Percentiles rank a stretch among this genome's conserved stretches.
These are phyloP conservation scores for Gisinianus flammeolus DNA, from an alignment of 2,888 invertebrate species.

Conservation along the genomic window DNA sequence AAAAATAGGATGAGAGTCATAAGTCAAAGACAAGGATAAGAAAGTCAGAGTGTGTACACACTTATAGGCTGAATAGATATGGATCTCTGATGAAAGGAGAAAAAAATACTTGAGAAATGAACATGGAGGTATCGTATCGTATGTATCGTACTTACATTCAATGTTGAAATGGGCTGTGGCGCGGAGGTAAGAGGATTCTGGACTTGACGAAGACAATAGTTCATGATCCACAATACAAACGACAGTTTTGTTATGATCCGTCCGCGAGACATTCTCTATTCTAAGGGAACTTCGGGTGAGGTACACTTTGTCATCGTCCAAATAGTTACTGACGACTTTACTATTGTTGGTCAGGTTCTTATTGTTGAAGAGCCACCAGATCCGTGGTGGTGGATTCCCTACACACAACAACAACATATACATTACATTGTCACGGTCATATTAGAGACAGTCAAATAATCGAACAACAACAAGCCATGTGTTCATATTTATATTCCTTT, in stretches of 20 bases:
- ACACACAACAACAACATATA: too few species aligned
- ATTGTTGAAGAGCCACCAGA: slow-evolving; percentile 56
- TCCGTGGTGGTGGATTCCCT: slow-evolving; percentile 52
- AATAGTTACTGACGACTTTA: slow-evolving; percentile 51
- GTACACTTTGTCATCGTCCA: slow-evolving; percentile 59
- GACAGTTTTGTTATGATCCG: slow-evolving; percentile 85
- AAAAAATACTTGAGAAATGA: background rate
- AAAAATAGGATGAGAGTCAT: background rate
- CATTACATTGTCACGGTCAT: background rate
- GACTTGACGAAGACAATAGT: slow-evolving; percentile 64
- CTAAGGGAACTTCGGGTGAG: slow-evolving; percentile 69
- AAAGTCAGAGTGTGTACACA: background rate
- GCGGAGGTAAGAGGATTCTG: slow-evolving; percentile 48
- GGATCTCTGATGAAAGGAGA: background rate
- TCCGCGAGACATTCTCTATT: slow-evolving; percentile 76
- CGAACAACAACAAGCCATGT: background rate
- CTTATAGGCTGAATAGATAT: background rate
- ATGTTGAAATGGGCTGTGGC: slow-evolving; percentile 68
- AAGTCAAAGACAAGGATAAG: background rate
- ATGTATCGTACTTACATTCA: slow-evolving; percentile 76
- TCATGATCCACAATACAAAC: slow-evolving; percentile 79
- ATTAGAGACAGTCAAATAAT: background rate
- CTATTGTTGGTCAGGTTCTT: slow-evolving; percentile 57
- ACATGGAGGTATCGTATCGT: too few species aligned
- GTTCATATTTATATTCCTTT: background rate